Evolutionary conservation across 2,888 invertebrate genomes (phyloP).

Genomic region (Melieria crassipennis): DNA sequence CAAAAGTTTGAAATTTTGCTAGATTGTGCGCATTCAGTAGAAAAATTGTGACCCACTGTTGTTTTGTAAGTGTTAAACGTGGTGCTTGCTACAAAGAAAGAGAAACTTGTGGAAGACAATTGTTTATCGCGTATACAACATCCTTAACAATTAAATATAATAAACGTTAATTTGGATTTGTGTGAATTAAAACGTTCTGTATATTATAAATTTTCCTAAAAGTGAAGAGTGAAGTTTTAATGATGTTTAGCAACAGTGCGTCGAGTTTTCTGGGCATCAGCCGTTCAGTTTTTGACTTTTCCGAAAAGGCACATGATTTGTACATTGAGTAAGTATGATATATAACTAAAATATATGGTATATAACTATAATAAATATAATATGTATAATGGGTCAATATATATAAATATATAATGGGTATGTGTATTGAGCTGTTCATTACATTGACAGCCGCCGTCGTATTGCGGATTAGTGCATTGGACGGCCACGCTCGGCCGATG

Average conservation of each 20-base stretch:
- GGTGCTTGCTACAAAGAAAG: neutral
- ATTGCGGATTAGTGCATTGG: no score
- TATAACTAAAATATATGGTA: neutral
- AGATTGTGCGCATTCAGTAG: no score
- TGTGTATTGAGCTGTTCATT: no score
- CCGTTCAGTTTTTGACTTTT: conserved; percentile 64
- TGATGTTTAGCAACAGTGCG: conserved; percentile 55
- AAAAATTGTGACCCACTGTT: conserved; percentile 10
- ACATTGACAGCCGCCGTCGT: no score
- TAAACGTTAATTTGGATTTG: neutral
- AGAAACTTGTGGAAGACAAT: conserved; percentile 7
- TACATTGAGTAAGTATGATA: conserved; percentile 61
- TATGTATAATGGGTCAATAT: no score
- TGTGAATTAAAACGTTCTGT: conserved; percentile 17
- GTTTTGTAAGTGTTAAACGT: conserved; percentile 11
- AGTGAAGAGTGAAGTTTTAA: conserved; percentile 40
- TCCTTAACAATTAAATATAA: neutral
- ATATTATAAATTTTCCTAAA: conserved; percentile 3
- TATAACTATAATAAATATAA: neutral
- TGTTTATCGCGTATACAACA: conserved; percentile 16
- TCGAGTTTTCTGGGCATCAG: conserved; percentile 61
- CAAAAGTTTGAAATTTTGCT: no score
- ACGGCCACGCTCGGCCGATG: no score
- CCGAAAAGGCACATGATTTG: conserved; percentile 58
- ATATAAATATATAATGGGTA: no score